phyloP scores from a whole-genome alignment of 2,113 vertebrate genomes.

The Dendropsophus ebraccatus region DNA sequence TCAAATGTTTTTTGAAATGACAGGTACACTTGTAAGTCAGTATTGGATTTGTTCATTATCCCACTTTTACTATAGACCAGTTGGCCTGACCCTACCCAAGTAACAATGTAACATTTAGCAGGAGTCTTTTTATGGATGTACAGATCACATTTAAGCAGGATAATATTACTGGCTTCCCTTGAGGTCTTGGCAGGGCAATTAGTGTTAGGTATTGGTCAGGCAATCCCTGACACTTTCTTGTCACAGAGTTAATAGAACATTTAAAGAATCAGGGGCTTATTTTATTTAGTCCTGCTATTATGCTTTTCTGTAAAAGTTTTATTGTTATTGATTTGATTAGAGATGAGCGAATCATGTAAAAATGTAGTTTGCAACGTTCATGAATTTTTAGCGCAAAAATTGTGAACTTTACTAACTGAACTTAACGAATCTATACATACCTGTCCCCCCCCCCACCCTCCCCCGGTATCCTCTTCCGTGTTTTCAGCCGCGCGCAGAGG shows the following conservation, averaged over 20 bases:
- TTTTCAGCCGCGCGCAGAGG: no score
- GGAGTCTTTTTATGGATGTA: constrained; percentile 24
- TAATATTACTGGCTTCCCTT: constrained; percentile 36
- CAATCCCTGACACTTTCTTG: background rate
- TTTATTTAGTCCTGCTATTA: background rate
- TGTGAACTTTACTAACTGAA: no score
- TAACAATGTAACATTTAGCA: constrained; percentile 39
- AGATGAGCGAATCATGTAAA: no score
- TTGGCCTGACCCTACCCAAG: background rate
- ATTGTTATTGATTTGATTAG: background rate
- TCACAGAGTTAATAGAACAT: background rate
- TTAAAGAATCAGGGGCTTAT: background rate
- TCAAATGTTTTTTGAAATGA: background rate
- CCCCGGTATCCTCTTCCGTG: no score
- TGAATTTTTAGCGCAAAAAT: no score
- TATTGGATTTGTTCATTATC: background rate
- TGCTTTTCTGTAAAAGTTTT: background rate
- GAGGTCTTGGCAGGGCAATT: constrained; percentile 30
- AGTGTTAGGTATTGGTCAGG: constrained; percentile 41
- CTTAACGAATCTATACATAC: no score
- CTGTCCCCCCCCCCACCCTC: no score
- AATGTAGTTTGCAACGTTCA: no score
- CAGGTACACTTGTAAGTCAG: background rate
- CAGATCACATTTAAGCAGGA: constrained; percentile 23
- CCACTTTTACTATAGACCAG: background rate